Percentiles rank a stretch among this genome's conserved stretches.
These are phyloP conservation scores for Leptothorax acervorum DNA, from an alignment of 2,888 invertebrate species.

Conservation along the genomic window DNA sequence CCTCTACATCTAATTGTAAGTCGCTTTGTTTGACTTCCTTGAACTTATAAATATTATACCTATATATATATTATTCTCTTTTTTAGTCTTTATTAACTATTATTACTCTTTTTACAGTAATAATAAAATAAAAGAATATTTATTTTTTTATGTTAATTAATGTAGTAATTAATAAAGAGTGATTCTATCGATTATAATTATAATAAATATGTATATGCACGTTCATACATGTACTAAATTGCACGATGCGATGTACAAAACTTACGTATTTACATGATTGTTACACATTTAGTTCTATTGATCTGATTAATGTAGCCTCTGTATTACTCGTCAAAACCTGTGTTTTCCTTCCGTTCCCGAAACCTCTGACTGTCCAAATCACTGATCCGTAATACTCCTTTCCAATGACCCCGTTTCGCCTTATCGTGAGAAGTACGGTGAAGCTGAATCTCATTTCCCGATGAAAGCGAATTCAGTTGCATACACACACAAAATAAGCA, in stretches of 20 bases:
- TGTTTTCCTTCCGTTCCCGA: conserved; percentile 26
- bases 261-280: not conserved
- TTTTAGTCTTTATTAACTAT: not conserved
- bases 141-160: not conserved
- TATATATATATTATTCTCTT: not conserved
- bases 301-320: not conserved
- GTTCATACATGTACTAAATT: not conserved
- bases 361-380: conserved; percentile 29
- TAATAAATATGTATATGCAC: no score
- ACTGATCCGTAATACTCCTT: conserved; percentile 43
- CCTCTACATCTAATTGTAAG: not conserved
- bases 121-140: not conserved
- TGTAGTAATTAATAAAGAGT: not conserved
- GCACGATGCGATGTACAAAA: not conserved
- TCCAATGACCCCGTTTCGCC: conserved; percentile 46
- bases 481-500: conserved; percentile 20
- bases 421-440: conserved; percentile 67
- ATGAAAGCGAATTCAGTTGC: conserved; percentile 73
- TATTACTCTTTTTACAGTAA: not conserved
- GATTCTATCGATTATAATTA: not conserved
- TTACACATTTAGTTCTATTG: not conserved
- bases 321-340: conserved; percentile 5
- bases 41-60: not conserved
- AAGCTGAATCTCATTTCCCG: conserved; percentile 60
- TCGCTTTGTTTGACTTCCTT: not conserved